These are phyloP conservation scores for Pomatorhinus ruficollis DNA, from an alignment of 2,113 vertebrate genomes.

Conservation along the genomic window DNA sequence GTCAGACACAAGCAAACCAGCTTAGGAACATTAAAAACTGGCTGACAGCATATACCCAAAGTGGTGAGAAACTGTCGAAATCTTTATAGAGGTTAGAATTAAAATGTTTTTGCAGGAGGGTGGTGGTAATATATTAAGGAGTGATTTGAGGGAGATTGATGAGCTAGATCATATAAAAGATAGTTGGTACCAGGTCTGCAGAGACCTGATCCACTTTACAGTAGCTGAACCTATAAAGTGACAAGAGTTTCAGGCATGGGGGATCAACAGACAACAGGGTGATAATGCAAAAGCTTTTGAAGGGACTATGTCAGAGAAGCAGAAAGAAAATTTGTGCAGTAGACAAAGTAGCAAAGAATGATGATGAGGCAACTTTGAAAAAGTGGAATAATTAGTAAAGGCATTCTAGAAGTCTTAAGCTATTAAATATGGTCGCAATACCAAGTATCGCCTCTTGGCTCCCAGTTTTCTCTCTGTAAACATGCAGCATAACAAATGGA, in stretches of 20 bases:
- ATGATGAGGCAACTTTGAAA: not conserved
- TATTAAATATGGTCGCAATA: not conserved
- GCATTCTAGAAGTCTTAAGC: not conserved
- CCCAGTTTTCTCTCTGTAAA: not conserved
- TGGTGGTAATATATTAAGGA: not conserved
- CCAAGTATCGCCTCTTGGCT: not conserved
- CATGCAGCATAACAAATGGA: not conserved
- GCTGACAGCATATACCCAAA: not conserved
- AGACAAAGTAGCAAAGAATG: not conserved
- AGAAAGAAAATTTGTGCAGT: not conserved
- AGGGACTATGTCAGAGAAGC: not conserved
- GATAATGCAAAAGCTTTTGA: not conserved
- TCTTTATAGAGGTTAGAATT: not conserved
- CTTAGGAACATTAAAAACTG: not conserved
- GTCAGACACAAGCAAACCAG: not conserved
- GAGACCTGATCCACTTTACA: not conserved
- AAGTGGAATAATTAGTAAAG: not conserved
- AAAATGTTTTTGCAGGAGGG: not conserved
- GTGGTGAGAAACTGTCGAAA: not conserved
- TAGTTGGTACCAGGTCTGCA: not conserved
- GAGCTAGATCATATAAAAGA: not conserved
- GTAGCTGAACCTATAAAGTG: not conserved
- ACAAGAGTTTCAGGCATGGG: not conserved
- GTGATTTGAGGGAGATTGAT: not conserved
- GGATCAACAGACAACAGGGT: not conserved